These are phyloP conservation scores for Amphibalanus amphitrite DNA, from an alignment of 1,140 invertebrate genomes.

Conservation along the genomic window DNA sequence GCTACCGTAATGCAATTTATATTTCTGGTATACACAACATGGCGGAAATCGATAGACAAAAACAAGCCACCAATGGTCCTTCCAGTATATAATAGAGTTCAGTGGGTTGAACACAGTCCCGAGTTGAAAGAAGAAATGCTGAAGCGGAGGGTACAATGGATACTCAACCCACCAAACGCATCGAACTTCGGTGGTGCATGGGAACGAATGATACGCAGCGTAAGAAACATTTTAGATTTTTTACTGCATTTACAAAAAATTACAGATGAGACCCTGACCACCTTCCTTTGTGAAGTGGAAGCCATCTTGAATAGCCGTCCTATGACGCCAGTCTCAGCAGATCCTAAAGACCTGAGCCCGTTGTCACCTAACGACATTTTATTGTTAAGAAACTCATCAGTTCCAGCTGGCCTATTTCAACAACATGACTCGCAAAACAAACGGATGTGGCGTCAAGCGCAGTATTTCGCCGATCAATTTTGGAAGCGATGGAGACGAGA, in stretches of 20 bases:
- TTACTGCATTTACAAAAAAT: neutral
- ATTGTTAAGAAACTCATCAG: neutral
- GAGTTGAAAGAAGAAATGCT: too few relatives aligned
- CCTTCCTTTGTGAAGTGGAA: slow-evolving; percentile 6
- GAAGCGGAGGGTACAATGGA: too few relatives aligned
- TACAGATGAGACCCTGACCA: slow-evolving; percentile 3
- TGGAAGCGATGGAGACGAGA: slow-evolving; percentile 3
- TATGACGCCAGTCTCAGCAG: neutral
- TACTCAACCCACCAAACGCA: too few relatives aligned
- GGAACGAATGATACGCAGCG: too few relatives aligned
- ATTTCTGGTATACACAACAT: too few relatives aligned
- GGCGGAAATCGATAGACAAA: too few relatives aligned
- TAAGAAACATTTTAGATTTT: too few relatives aligned
- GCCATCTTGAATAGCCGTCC: slow-evolving; percentile 4
- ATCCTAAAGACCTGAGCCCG: neutral
- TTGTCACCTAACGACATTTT: neutral
- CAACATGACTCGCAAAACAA: neutral
- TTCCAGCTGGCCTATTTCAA: neutral
- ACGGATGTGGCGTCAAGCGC: slow-evolving; percentile 1
- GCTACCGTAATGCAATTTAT: too few relatives aligned
- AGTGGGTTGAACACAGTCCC: too few relatives aligned
- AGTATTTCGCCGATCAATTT: slow-evolving; percentile 8
- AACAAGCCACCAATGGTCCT: too few relatives aligned
- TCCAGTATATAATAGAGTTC: too few relatives aligned
- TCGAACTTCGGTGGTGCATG: too few relatives aligned